phyloP scores from a whole-genome alignment of 2,797 vertebrate genomes.

The Cyclopterus lumpus region DNA sequence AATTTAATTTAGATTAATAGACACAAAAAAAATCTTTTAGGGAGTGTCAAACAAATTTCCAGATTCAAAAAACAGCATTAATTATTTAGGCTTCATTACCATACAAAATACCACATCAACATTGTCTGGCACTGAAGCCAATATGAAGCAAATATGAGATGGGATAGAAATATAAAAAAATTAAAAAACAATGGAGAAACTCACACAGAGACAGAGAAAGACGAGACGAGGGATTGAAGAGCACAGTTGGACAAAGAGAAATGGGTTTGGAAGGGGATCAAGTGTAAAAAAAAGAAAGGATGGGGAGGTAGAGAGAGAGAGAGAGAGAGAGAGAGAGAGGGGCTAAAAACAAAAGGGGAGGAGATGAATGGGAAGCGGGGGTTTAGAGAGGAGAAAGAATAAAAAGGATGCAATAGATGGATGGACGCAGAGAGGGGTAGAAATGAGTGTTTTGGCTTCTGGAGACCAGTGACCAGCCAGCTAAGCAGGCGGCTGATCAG shows the following conservation, averaged over 20 bases:
- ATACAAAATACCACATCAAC: slow-evolving; percentile 58
- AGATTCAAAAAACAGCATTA: slow-evolving; percentile 52
- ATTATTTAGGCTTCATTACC: slow-evolving; percentile 67
- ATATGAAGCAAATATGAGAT: slow-evolving; percentile 19
- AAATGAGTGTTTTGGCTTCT: slow-evolving; percentile 61
- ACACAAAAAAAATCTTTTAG: slow-evolving; percentile 49
- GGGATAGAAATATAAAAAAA: slow-evolving; percentile 23
- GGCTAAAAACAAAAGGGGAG: slow-evolving; percentile 54
- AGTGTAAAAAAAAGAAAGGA: slow-evolving; percentile 31
- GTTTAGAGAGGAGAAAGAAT: slow-evolving; percentile 45
- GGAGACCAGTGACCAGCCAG: slow-evolving; percentile 44
- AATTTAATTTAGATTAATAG: slow-evolving; percentile 61
- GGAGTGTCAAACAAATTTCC: slow-evolving; percentile 63
- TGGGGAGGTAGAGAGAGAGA: slow-evolving; percentile 40
- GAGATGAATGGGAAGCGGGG: slow-evolving; percentile 62
- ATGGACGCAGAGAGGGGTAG: slow-evolving; percentile 30
- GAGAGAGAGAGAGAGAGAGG: slow-evolving; percentile 23
- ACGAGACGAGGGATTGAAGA: slow-evolving; percentile 40
- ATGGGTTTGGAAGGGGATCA: slow-evolving; percentile 64
- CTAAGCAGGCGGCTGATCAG: slow-evolving; percentile 53
- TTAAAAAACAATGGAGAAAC: slow-evolving; percentile 7
- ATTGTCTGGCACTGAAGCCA: slow-evolving; percentile 30
- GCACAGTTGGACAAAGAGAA: slow-evolving; percentile 60
- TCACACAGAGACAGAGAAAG: slow-evolving; percentile 21
- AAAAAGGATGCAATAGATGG: slow-evolving; percentile 47